These are phyloP conservation scores for Caranx melampygus DNA, from an alignment of 2,113 vertebrate species.

Conservation along the genomic window DNA sequence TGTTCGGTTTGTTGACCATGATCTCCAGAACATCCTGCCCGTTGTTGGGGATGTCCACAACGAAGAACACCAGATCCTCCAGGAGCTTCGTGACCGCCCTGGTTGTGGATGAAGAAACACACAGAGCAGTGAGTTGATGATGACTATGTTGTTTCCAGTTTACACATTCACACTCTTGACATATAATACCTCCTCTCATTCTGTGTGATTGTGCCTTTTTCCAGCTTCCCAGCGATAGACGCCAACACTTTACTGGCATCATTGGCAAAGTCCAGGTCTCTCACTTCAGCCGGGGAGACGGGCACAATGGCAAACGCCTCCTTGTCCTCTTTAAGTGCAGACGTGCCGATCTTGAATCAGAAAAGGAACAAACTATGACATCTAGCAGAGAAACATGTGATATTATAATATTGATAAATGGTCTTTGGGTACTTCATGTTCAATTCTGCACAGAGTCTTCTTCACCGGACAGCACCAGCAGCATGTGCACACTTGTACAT, in stretches of 20 bases:
- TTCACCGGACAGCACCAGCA: background rate
- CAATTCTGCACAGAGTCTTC: background rate
- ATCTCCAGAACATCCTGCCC: conserved; percentile 97
- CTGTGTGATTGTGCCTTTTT: conserved; percentile 98
- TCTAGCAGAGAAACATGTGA: background rate
- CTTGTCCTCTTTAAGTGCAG: conserved; percentile 96
- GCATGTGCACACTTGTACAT: background rate
- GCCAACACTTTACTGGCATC: conserved; percentile 98
- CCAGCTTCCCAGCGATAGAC: conserved; percentile 96
- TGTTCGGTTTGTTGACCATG: conserved; percentile 96
- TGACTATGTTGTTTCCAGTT: background rate
- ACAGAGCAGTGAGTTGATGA: background rate
- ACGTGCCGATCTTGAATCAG: conserved; percentile 92
- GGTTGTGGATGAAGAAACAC: conserved; percentile 8
- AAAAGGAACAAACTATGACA: background rate
- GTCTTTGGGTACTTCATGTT: background rate
- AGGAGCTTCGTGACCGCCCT: conserved; percentile 98
- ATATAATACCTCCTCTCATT: conserved; percentile 93
- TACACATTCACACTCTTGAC: background rate
- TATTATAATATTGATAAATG: background rate
- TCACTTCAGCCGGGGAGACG: conserved; percentile 96
- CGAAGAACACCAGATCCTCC: conserved; percentile 98
- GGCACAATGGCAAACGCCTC: conserved; percentile 98
- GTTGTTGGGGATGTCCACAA: conserved; percentile 97
- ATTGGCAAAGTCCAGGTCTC: conserved; percentile 98